Conservation (phyloP, 2,888 invertebrate genomes). For the Baccha elongata region DNA sequence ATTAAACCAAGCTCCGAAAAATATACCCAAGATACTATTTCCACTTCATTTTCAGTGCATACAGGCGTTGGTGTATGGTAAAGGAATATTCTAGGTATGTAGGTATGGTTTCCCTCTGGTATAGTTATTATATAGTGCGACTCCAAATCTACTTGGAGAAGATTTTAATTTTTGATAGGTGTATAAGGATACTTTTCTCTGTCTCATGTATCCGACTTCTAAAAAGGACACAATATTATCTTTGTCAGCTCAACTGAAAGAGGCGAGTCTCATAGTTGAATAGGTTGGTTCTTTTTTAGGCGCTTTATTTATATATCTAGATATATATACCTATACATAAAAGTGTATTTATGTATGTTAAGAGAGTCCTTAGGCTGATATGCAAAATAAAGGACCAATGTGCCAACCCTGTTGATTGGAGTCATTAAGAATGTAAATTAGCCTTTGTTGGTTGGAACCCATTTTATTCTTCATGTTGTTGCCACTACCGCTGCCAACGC, state of each 20-base stretch:
- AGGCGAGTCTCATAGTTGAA: slow-evolving; percentile 41
- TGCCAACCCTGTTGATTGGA: slow-evolving; percentile 71
- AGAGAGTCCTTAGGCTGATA: slow-evolving; percentile 43
- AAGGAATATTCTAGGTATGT: background rate
- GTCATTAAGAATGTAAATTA: slow-evolving; percentile 74
- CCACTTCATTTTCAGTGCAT: slow-evolving; percentile 46
- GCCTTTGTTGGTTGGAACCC: slow-evolving; percentile 56
- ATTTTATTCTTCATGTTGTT: slow-evolving; percentile 37
- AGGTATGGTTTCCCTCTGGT: slow-evolving; percentile 11
- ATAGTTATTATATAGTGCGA: slow-evolving; percentile 20
- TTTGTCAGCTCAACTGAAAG: slow-evolving; percentile 40
- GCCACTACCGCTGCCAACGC: background rate
- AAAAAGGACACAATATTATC: slow-evolving; percentile 59
- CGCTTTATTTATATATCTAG: slow-evolving; percentile 5
- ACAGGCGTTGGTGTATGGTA: background rate
- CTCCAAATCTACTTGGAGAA: slow-evolving; percentile 27
- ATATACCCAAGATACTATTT: slow-evolving; percentile 60
- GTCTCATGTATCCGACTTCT: slow-evolving; percentile 33
- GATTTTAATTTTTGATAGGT: slow-evolving; percentile 73
- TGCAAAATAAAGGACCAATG: slow-evolving; percentile 70
- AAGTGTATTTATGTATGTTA: background rate
- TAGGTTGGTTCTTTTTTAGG: slow-evolving; percentile 37
- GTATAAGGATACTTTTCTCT: slow-evolving; percentile 52
- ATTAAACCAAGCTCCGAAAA: slow-evolving; percentile 41
- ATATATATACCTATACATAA: background rate